These are phyloP conservation scores for Hydroisotoma schaefferi DNA, from an alignment of 2,888 invertebrate species.

Conservation along the genomic window DNA sequence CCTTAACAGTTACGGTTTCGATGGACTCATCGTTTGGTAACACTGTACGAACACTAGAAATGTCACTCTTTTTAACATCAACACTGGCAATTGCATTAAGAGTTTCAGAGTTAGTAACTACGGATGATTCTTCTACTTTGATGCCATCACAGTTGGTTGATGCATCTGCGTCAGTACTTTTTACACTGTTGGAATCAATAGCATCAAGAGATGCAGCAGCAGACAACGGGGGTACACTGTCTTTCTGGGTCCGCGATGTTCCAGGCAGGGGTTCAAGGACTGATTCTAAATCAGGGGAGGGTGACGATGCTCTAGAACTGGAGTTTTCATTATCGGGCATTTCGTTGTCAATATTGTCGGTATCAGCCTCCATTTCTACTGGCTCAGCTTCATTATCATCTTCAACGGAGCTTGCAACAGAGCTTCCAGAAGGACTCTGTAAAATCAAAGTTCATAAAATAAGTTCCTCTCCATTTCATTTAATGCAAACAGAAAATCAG, in stretches of 20 bases:
- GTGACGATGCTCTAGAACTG: slow-evolving; percentile 49
- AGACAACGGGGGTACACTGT: background rate
- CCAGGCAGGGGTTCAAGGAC: slow-evolving; percentile 27
- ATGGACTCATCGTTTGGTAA: slow-evolving; percentile 2
- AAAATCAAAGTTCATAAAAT: slow-evolving; percentile 14
- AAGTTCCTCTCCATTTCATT: background rate
- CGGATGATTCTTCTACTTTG: slow-evolving; percentile 6
- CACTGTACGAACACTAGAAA: background rate
- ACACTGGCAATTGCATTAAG: slow-evolving; percentile 4
- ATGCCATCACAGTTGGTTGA: background rate
- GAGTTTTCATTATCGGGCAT: slow-evolving; percentile 44
- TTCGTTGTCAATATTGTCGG: slow-evolving; percentile 46
- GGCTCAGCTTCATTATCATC: slow-evolving; percentile 55
- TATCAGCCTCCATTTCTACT: slow-evolving; percentile 37
- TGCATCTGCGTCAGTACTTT: slow-evolving; percentile 4
- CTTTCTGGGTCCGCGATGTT: too few relatives aligned
- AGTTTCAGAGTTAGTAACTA: slow-evolving; percentile 8
- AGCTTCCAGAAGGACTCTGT: slow-evolving; percentile 73
- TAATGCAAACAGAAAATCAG: background rate
- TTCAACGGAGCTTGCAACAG: slow-evolving; percentile 78
- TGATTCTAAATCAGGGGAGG: slow-evolving; percentile 38
- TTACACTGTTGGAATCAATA: slow-evolving; percentile 7
- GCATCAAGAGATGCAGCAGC: slow-evolving; percentile 15
- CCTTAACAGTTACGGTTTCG: background rate
- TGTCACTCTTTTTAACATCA: slow-evolving; percentile 12